Evolutionary conservation across 2,888 invertebrate species (phyloP).

Genomic region (Luperina testacea): DNA sequence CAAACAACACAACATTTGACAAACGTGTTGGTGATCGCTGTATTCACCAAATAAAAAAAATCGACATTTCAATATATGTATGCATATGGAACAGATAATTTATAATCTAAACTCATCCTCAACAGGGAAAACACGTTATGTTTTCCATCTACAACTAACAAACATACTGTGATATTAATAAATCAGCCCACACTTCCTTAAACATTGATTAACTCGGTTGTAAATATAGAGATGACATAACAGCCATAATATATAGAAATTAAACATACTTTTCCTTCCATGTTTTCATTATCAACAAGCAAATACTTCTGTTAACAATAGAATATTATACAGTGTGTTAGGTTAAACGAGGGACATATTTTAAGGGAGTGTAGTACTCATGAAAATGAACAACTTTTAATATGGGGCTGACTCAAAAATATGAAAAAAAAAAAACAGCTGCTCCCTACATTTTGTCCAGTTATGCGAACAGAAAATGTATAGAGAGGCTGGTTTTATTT

Average conservation of each 20-base stretch:
- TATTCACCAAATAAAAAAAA: background rate
- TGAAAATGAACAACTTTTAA: no score
- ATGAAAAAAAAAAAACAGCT: no score
- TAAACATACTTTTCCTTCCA: background rate
- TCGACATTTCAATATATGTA: background rate
- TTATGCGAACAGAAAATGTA: no score
- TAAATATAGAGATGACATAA: conserved; percentile 16
- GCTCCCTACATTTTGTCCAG: no score
- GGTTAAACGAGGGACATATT: no score
- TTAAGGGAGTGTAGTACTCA: no score
- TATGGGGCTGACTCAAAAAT: no score
- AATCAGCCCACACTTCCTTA: conserved; percentile 10
- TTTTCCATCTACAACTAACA: background rate
- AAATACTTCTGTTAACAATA: background rate
- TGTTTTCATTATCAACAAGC: background rate
- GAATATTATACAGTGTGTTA: no score
- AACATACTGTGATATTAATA: background rate
- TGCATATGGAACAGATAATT: background rate
- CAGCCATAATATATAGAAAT: background rate
- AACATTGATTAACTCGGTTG: conserved; percentile 9
- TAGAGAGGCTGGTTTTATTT: no score
- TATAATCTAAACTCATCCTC: background rate
- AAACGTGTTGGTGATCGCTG: background rate
- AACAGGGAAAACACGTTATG: background rate
- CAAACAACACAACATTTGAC: no score